These are phyloP conservation scores for Ellobium chinense DNA, from an alignment of 2,888 invertebrate genomes.

Conservation along the genomic window DNA sequence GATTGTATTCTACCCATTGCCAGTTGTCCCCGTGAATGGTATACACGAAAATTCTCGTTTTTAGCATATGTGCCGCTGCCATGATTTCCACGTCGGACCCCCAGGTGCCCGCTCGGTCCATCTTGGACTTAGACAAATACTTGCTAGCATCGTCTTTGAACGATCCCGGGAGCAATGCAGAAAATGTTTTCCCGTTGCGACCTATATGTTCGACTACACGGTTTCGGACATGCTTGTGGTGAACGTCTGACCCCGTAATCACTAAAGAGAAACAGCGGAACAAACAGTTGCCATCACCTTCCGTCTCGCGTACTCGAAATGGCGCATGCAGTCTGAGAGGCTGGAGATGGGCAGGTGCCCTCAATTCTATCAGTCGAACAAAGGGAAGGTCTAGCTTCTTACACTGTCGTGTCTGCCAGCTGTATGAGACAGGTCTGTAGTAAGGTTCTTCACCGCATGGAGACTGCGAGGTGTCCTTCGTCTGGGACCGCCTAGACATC, in stretches of 20 bases:
- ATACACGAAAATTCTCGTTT: constrained; percentile 41
- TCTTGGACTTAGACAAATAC: constrained; percentile 7
- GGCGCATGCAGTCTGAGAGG: neutral
- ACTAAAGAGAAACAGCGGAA: constrained; percentile 32
- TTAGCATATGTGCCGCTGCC: constrained; percentile 41
- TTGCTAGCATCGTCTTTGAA: neutral
- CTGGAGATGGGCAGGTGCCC: neutral
- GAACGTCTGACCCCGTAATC: constrained; percentile 2
- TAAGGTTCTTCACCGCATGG: neutral
- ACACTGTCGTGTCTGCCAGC: constrained; percentile 26
- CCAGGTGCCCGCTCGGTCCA: constrained; percentile 24
- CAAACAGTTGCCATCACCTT: constrained; percentile 33
- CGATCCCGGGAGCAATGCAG: constrained; percentile 9
- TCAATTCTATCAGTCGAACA: neutral
- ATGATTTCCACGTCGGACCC: constrained; percentile 46
- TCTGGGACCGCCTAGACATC: neutral
- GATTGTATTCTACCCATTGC: constrained; percentile 35
- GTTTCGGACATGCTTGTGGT: constrained; percentile 1
- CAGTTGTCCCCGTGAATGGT: constrained; percentile 24
- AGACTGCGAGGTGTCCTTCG: constrained; percentile 10
- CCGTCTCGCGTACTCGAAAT: neutral
- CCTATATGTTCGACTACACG: constrained; percentile 11
- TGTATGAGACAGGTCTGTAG: neutral
- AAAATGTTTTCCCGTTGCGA: constrained; percentile 1
- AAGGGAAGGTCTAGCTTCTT: constrained; percentile 15